Evolutionary conservation across 2,888 invertebrate genomes (phyloP).

Genomic region (Caradrina clavipalpis): DNA sequence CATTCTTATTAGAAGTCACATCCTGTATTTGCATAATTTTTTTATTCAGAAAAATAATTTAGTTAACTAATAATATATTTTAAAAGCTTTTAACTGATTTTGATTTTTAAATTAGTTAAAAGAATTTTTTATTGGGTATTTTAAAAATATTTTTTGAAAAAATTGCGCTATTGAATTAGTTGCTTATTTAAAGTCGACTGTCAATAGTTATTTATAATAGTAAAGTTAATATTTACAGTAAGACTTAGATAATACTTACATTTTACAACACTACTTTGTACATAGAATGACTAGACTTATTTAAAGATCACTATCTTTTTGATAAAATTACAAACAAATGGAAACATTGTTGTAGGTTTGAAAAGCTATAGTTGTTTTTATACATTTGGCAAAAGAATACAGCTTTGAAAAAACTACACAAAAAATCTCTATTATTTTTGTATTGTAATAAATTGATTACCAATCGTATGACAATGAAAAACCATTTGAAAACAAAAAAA

Average conservation of each 20-base stretch:
- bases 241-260: slow-evolving; percentile 65
- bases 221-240: slow-evolving; percentile 71
- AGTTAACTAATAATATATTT: too few species aligned
- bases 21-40: too few species aligned
- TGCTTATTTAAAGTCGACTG: slow-evolving; percentile 49
- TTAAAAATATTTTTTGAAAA: background rate
- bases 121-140: too few species aligned
- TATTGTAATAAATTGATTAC: background rate
- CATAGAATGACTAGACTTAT: slow-evolving; percentile 86
- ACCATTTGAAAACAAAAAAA: slow-evolving; percentile 39
- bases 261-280: slow-evolving; percentile 82
- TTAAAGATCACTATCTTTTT: slow-evolving; percentile 61
- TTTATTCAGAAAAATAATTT: too few species aligned
- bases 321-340: slow-evolving; percentile 35
- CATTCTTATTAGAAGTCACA: too few species aligned
- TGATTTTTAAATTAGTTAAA: too few species aligned
- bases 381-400: background rate
- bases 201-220: slow-evolving; percentile 65
- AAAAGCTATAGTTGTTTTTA: slow-evolving; percentile 14
- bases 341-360: background rate
- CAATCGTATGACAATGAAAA: slow-evolving; percentile 17
- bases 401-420: slow-evolving; percentile 4
- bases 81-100: too few species aligned
- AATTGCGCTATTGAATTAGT: background rate
- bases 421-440: slow-evolving; percentile 15